Conservation (phyloP, 2,888 invertebrate species). For the Euclidia mi region DNA sequence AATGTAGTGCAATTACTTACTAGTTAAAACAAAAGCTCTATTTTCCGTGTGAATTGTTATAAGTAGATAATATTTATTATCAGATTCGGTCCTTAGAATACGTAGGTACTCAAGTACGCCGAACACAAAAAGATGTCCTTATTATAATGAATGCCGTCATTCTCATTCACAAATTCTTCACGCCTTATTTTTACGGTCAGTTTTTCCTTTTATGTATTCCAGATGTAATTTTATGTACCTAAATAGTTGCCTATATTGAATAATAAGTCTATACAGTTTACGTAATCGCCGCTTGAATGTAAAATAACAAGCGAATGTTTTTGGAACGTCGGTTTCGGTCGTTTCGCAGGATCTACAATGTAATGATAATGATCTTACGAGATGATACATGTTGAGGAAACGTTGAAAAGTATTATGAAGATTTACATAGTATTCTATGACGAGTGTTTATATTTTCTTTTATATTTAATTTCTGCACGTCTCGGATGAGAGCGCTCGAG, state of each 20-base stretch:
- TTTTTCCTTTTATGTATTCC: constrained; percentile 41
- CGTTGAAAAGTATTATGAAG: constrained; percentile 36
- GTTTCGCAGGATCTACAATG: constrained; percentile 38
- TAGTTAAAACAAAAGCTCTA: not conserved
- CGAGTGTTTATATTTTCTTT: constrained; percentile 35
- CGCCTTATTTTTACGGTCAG: constrained; percentile 44
- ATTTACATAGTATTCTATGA: constrained; percentile 45
- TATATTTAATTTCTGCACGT: constrained; percentile 31
- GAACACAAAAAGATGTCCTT: constrained; percentile 24
- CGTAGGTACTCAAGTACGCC: constrained; percentile 10
- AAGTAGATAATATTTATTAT: no score
- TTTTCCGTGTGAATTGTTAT: constrained; percentile 16
- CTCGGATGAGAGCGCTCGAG: constrained; percentile 18
- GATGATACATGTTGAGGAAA: constrained; percentile 34
- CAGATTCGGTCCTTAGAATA: constrained; percentile 7
- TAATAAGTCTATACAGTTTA: constrained; percentile 52
- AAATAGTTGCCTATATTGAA: constrained; percentile 50
- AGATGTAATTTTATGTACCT: constrained; percentile 51
- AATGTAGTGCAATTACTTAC: constrained; percentile 2
- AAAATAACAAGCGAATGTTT: constrained; percentile 56
- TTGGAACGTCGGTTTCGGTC: constrained; percentile 34
- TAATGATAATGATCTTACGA: constrained; percentile 50
- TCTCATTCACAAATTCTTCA: constrained; percentile 38
- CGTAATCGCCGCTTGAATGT: constrained; percentile 45
- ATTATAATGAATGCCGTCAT: constrained; percentile 34